Percentiles rank a stretch among this genome's conserved stretches.
Evolutionary conservation across 2,888 invertebrate genomes (phyloP).

Genomic region (Ormyrus thymus): DNA sequence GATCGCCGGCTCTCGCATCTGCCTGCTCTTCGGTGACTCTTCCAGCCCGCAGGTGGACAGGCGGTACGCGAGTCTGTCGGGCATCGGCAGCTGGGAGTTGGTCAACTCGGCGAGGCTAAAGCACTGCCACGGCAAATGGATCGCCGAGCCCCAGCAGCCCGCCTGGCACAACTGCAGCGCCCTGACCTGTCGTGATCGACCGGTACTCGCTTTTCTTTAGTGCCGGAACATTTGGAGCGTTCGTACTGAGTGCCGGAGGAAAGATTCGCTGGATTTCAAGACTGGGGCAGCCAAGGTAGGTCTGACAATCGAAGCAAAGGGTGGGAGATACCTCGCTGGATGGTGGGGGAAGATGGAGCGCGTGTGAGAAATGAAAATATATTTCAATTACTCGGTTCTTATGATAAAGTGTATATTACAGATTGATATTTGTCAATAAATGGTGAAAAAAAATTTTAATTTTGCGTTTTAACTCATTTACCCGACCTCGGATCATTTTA

Average conservation of each 20-base stretch:
- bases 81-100: conserved; percentile 55
- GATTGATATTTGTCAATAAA: conserved; percentile 56
- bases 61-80: conserved; percentile 24
- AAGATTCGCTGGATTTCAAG: no score
- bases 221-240: no score
- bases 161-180: conserved; percentile 11
- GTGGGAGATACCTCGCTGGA: neutral
- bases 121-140: conserved; percentile 56
- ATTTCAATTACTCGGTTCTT: conserved; percentile 39
- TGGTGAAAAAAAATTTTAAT: conserved; percentile 45
- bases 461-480: no score
- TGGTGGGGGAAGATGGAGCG: neutral
- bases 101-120: conserved; percentile 4
- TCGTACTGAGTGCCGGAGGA: neutral
- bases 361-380: conserved; percentile 9
- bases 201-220: conserved; percentile 41
- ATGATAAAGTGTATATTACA: conserved; percentile 12
- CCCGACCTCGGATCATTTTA: neutral
- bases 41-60: conserved; percentile 19
- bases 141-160: conserved; percentile 16
- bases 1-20: conserved; percentile 48
- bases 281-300: no score
- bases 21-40: conserved; percentile 23
- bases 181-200: conserved; percentile 14
- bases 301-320: neutral